phyloP scores from a whole-genome alignment of 1,140 invertebrate genomes.

The Brachionus paranguensis region DNA sequence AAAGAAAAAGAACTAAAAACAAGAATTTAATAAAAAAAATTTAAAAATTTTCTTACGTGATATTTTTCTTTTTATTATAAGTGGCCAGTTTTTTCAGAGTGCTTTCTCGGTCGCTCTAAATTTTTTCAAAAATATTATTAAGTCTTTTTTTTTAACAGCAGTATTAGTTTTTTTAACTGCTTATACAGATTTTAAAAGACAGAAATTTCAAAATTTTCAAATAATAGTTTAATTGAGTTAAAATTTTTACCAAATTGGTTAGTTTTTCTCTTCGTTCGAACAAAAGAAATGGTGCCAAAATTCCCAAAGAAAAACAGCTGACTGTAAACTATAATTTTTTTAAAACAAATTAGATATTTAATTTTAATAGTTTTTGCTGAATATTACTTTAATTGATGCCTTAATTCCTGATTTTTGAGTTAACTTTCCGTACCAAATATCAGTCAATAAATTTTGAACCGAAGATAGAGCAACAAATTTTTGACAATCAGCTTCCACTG shows the following conservation, averaged over 20 bases:
- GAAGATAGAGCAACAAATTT: conserved; percentile 34
- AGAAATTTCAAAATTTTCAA: background rate
- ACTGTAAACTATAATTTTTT: background rate
- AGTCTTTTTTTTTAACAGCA: background rate
- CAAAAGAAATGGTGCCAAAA: conserved; percentile 30
- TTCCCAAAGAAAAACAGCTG: conserved; percentile 14
- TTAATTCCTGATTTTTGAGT: conserved; percentile 29
- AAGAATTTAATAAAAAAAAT: background rate
- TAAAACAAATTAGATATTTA: too few relatives aligned
- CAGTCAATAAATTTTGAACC: conserved; percentile 32
- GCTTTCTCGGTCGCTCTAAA: conserved; percentile 29
- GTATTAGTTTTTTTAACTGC: background rate
- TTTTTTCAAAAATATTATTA: background rate
- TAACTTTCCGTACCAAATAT: conserved; percentile 40
- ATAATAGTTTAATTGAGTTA: background rate
- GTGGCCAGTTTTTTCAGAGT: conserved; percentile 33
- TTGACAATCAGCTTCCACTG: conserved; percentile 36
- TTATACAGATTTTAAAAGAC: background rate
- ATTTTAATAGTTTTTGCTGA: too few relatives aligned
- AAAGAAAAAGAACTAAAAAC: background rate
- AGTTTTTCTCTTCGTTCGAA: conserved; percentile 32
- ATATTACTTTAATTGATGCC: conserved; percentile 8
- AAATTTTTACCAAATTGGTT: conserved; percentile 19
- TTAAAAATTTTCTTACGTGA: background rate
- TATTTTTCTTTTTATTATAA: conserved; percentile 28